These are phyloP conservation scores for Oncorhynchus clarkii DNA, from an alignment of 2,113 vertebrate genomes.

Conservation along the genomic window DNA sequence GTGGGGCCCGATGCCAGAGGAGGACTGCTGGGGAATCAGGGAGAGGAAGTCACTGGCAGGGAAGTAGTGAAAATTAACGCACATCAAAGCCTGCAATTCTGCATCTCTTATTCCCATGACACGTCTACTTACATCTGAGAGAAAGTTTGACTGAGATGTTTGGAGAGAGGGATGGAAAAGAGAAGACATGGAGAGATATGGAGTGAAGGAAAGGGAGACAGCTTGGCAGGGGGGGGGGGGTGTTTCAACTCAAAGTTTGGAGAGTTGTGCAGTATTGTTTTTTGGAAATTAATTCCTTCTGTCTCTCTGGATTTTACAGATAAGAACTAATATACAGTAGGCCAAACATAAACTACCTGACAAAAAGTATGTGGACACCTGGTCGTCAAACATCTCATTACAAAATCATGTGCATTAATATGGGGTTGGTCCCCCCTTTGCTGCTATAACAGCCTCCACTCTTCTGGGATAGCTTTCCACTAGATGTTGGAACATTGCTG, in stretches of 20 bases:
- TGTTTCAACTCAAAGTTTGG: background rate
- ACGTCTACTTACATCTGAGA: background rate
- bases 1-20: background rate
- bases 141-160: constrained; percentile 4
- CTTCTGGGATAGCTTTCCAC: too few relatives aligned
- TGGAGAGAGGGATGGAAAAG: background rate
- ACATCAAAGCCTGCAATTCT: constrained; percentile 9
- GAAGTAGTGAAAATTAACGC: constrained; percentile 13
- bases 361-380: too few relatives aligned
- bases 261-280: background rate
- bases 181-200: background rate
- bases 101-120: background rate
- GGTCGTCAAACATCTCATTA: too few relatives aligned
- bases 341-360: background rate
- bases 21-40: constrained; percentile 3
- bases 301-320: background rate
- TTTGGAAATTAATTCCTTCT: background rate
- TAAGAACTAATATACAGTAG: background rate
- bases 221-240: background rate
- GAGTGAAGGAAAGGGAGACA: background rate
- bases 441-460: too few relatives aligned
- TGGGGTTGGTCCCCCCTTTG: too few relatives aligned
- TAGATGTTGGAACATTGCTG: too few relatives aligned
- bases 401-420: too few relatives aligned
- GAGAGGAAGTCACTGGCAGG: constrained; percentile 2